A percentile compares a stretch with the other conserved stretches of the same genome.
Evolutionary conservation across 2,888 invertebrate species (phyloP).

Genomic region (Heliconius ismenius): DNA sequence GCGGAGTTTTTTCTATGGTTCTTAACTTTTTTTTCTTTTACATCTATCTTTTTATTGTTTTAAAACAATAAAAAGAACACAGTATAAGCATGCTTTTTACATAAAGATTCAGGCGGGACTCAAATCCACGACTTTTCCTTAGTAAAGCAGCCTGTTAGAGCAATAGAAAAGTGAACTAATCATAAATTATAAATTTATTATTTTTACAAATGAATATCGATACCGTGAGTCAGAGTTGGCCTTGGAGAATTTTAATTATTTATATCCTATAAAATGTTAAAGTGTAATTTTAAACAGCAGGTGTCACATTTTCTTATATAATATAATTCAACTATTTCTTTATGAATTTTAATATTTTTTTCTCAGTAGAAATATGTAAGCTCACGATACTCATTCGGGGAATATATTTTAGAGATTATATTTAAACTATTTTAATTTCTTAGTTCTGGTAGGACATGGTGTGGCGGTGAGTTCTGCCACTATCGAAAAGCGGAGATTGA

Average conservation of each 20-base stretch:
- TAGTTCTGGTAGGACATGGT: background rate
- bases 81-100: too few relatives aligned
- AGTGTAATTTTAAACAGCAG: slow-evolving; percentile 10
- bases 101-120: too few relatives aligned
- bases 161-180: background rate
- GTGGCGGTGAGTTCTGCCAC: background rate
- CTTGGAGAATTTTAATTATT: slow-evolving; percentile 16
- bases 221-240: slow-evolving; percentile 11
- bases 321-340: slow-evolving; percentile 13
- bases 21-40: too few relatives aligned
- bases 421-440: background rate
- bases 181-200: slow-evolving; percentile 11
- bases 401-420: background rate
- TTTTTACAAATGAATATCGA: slow-evolving; percentile 1
- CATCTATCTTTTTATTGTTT: too few relatives aligned
- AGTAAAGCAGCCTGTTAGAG: background rate
- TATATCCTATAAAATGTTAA: slow-evolving; percentile 6
- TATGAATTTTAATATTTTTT: slow-evolving; percentile 13
- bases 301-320: slow-evolving; percentile 17
- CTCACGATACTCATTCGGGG: background rate
- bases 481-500: background rate
- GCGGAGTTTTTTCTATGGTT: too few relatives aligned
- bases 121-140: background rate
- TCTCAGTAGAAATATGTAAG: background rate
- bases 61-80: too few relatives aligned